These are phyloP conservation scores for Peromyscus nudipes DNA, from an alignment of 2,797 vertebrate species.

Conservation along the genomic window DNA sequence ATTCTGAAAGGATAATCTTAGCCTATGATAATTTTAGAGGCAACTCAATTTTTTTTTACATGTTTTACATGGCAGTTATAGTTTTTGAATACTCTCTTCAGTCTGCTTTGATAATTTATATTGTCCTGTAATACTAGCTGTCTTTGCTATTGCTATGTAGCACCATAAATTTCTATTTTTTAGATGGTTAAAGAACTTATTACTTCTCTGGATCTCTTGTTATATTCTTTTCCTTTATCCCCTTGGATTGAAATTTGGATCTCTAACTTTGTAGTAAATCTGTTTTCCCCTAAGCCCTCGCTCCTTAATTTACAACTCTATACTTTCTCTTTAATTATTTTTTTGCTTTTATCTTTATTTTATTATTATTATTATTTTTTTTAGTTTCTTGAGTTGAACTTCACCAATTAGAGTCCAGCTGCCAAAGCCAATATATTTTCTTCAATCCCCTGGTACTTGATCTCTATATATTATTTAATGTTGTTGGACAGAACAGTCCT, in stretches of 20 bases:
- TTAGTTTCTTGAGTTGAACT: slow-evolving; percentile 1
- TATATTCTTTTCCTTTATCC: slow-evolving; percentile 13
- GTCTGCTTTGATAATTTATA: background rate
- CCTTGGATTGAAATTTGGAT: background rate
- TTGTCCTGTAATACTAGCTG: background rate
- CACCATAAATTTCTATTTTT: background rate
- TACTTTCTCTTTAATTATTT: slow-evolving; percentile 9
- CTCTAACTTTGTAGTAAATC: background rate
- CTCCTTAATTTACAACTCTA: slow-evolving; percentile 11
- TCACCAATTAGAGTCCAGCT: slow-evolving; percentile 48
- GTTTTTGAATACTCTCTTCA: background rate
- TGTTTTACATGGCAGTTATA: background rate
- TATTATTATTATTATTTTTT: slow-evolving; percentile 21
- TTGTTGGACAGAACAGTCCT: background rate
- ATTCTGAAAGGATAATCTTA: background rate
- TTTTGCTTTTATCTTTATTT: slow-evolving; percentile 55
- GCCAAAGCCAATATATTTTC: slow-evolving; percentile 13
- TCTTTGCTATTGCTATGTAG: background rate
- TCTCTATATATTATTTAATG: slow-evolving; percentile 39
- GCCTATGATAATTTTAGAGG: background rate
- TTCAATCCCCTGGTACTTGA: background rate
- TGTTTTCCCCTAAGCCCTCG: background rate
- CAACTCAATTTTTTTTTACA: background rate
- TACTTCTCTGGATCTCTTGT: background rate
- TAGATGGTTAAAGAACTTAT: background rate